Percentiles rank a stretch among this genome's conserved stretches.
phyloP scores from a whole-genome alignment of 2,888 invertebrate species.

The Xestia rhomboidea region DNA sequence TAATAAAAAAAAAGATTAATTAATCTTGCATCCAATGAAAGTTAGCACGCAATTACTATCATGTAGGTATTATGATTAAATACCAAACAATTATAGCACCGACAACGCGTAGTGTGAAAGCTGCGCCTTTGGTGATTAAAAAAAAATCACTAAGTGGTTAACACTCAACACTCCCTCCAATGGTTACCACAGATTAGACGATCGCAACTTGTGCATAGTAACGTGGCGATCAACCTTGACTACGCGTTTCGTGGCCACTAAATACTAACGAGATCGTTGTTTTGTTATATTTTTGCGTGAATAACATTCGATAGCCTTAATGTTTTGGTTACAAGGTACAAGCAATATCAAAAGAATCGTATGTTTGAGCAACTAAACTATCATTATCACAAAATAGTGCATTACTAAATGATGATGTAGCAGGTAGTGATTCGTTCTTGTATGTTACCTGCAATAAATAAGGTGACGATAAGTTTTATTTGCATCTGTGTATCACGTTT shows the following conservation, averaged over 20 bases:
- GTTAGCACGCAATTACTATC: conserved; percentile 27
- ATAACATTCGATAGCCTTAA: conserved; percentile 64
- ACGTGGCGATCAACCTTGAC: conserved; percentile 74
- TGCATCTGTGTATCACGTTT: conserved; percentile 55
- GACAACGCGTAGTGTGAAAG: conserved; percentile 19
- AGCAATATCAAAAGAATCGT: conserved; percentile 14
- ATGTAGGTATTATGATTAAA: conserved; percentile 18
- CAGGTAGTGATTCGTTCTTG: conserved; percentile 31
- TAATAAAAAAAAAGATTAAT: conserved; percentile 14
- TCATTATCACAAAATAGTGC: conserved; percentile 6
- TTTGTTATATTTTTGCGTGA: conserved; percentile 64
- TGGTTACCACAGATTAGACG: conserved; percentile 62
- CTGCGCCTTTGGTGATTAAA: conserved; percentile 12
- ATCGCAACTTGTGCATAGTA: conserved; percentile 73
- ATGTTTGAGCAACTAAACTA: background rate
- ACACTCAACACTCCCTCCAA: conserved; percentile 39
- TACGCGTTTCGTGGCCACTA: conserved; percentile 67
- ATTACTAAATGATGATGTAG: conserved; percentile 4
- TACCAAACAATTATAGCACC: conserved; percentile 2
- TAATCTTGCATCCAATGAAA: conserved; percentile 29
- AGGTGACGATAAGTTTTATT: conserved; percentile 52
- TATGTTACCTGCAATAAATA: conserved; percentile 23
- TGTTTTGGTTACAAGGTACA: conserved; percentile 11
- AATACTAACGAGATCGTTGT: conserved; percentile 71
- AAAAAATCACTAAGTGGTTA: conserved; percentile 49